Percentiles rank a stretch among this genome's conserved stretches.
phyloP scores from a whole-genome alignment of 2,888 invertebrate species.

The Clivina fossor region DNA sequence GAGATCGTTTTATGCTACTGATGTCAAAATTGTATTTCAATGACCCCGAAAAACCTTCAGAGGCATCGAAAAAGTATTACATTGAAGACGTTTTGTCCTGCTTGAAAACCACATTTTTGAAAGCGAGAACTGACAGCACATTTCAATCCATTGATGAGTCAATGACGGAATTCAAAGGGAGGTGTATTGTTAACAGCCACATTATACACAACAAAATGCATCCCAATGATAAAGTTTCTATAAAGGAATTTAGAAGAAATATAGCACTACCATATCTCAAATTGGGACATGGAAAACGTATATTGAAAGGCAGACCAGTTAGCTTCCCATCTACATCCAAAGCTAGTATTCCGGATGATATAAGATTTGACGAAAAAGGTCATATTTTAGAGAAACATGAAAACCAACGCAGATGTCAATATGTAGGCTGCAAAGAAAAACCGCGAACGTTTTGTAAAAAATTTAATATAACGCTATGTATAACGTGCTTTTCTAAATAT shows the following conservation, averaged over 20 bases:
- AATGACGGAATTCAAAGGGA: conserved; percentile 38
- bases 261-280: conserved; percentile 38
- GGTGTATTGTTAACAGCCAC: conserved; percentile 36
- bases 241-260: conserved; percentile 36
- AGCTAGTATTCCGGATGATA: conserved; percentile 15
- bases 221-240: conserved; percentile 29
- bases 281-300: conserved; percentile 35
- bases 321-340: conserved; percentile 22
- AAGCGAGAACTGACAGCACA: conserved; percentile 28
- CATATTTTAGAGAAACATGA: conserved; percentile 30
- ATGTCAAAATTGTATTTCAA: conserved; percentile 32
- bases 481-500: conserved; percentile 16
- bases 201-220: conserved; percentile 30
- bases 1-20: conserved; percentile 5
- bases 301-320: conserved; percentile 28
- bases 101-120: conserved; percentile 37
- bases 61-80: conserved; percentile 37
- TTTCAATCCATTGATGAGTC: conserved; percentile 38
- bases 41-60: conserved; percentile 29
- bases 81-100: conserved; percentile 37
- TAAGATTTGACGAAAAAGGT: conserved; percentile 21
- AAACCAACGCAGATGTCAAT: conserved; percentile 32
- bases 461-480: conserved; percentile 15
- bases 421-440: conserved; percentile 16
- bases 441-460: conserved; percentile 8